Conservation (phyloP, 2,888 invertebrate genomes). For the Phalera bucephala region DNA sequence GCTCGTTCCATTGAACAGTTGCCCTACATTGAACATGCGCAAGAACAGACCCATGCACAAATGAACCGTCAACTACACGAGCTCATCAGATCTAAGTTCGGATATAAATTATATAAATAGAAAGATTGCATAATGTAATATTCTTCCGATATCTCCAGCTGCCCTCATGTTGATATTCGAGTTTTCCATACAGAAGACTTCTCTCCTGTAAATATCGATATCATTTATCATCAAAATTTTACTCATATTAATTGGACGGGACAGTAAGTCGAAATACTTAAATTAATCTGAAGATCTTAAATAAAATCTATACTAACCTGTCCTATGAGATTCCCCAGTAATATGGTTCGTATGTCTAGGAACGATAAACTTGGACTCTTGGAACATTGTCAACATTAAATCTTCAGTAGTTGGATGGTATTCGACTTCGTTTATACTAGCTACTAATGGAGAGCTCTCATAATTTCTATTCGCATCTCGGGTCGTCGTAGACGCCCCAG, state of each 20-base stretch:
- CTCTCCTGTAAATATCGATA: slow-evolving; percentile 69
- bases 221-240: too few relatives aligned
- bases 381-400: slow-evolving; percentile 75
- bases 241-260: too few relatives aligned
- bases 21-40: slow-evolving; percentile 10
- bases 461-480: slow-evolving; percentile 61
- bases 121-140: slow-evolving; percentile 34
- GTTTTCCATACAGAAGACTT: slow-evolving; percentile 77
- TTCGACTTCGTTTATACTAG: slow-evolving; percentile 74
- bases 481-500: slow-evolving; percentile 30
- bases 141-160: slow-evolving; percentile 36
- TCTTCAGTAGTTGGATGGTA: slow-evolving; percentile 77
- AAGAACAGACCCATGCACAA: slow-evolving; percentile 17
- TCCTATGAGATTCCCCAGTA: slow-evolving; percentile 65
- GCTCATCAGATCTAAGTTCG: slow-evolving; percentile 66
- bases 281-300: too few relatives aligned
- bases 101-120: slow-evolving; percentile 50
- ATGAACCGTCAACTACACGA: slow-evolving; percentile 51
- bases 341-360: slow-evolving; percentile 65
- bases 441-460: slow-evolving; percentile 72
- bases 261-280: too few relatives aligned
- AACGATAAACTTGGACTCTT: slow-evolving; percentile 72
- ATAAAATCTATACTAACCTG: slow-evolving; percentile 50
- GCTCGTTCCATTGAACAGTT: slow-evolving; percentile 3
- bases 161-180: slow-evolving; percentile 79